Evolutionary conservation across 2,113 vertebrate species (phyloP), one percentile per base, ranked within the genome.

Genomic region (Ceyx melanurus): DNA sequence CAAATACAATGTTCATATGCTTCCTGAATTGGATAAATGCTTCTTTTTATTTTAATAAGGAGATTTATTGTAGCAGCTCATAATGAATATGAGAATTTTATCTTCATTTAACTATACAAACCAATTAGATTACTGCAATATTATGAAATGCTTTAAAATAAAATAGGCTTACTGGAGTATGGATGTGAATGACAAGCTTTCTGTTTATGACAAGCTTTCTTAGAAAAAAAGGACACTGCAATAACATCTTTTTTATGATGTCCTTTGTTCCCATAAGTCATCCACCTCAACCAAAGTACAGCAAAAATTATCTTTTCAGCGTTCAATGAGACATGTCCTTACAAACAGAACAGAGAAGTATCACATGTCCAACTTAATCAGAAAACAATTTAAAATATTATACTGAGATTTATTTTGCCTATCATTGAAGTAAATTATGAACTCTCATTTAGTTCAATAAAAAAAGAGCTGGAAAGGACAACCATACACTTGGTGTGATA

Each of bases 81-180:
- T 82, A 94, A 89, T 73, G 70, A 92, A 86, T 84, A 82, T 40
- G 33, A 65, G 46, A 87, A 89, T 57, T 90, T 95, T 85, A 82
- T 93, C 60, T 79, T 93, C 7, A 31, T 76, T 86, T 78, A 84
- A 84, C 74, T 64, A 62, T 16, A 62, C 4, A 84, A 87, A 51
- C 13, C 18, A 78, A 92, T 70, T 71, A 88, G 42, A 86, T 94
- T 92, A 85, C 15, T 70, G 15, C 18, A 84, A 64, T 78, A 82
- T 70, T 75, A 82, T 58, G 29, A 31, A 86, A 66, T 40, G 5
- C 1, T 78, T 84, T 76, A 82, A 26, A 40, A 89, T 21, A 37
- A 94, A 94, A 70, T 78, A 92, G 65, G 10, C 10, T 66, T 73
- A 58, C 26, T 43, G 15, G 25, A 68, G 10, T 58, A 90, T 29